These are phyloP conservation scores for Taurulus bubalis DNA, from an alignment of 2,113 vertebrate species.

Conservation along the genomic window DNA sequence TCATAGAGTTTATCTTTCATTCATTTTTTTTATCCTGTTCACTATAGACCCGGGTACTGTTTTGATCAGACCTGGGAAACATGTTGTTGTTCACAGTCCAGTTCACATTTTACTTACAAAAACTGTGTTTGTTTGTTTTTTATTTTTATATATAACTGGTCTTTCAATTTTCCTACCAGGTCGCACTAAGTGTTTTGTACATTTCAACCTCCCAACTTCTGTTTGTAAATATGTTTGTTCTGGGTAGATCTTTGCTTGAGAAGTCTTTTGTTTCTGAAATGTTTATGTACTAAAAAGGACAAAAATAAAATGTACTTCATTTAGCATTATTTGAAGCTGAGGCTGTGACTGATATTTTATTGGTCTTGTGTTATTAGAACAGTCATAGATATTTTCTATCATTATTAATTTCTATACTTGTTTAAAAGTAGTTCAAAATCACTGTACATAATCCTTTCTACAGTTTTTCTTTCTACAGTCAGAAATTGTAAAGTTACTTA, in stretches of 20 bases:
- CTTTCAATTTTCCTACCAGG: conserved; percentile 64
- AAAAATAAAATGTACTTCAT: conserved; percentile 86
- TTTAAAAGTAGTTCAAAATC: conserved; percentile 85
- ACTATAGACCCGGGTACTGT: conserved; percentile 51
- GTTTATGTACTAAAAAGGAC: conserved; percentile 87
- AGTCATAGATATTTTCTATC: conserved; percentile 81
- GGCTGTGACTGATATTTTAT: conserved; percentile 81
- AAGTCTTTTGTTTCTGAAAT: conserved; percentile 86
- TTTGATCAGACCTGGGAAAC: conserved; percentile 57
- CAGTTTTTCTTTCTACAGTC: conserved; percentile 80
- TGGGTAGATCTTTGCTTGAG: conserved; percentile 84
- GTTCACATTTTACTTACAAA: conserved; percentile 57
- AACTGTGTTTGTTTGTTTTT: conserved; percentile 48
- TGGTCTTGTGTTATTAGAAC: conserved; percentile 80
- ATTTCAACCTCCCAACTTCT: conserved; percentile 78
- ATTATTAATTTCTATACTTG: conserved; percentile 83
- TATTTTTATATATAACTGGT: conserved; percentile 68
- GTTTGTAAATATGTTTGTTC: conserved; percentile 86
- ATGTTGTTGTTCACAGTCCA: conserved; percentile 53
- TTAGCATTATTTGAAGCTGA: conserved; percentile 83
- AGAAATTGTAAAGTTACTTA: conserved; percentile 84
- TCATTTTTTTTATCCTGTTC: conserved; percentile 62
- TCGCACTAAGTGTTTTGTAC: conserved; percentile 80
- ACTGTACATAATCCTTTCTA: conserved; percentile 82
- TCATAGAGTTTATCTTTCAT: conserved; percentile 58